These are phyloP conservation scores for Mus caroli DNA, from an alignment of 2,797 vertebrate species.

Conservation along the genomic window DNA sequence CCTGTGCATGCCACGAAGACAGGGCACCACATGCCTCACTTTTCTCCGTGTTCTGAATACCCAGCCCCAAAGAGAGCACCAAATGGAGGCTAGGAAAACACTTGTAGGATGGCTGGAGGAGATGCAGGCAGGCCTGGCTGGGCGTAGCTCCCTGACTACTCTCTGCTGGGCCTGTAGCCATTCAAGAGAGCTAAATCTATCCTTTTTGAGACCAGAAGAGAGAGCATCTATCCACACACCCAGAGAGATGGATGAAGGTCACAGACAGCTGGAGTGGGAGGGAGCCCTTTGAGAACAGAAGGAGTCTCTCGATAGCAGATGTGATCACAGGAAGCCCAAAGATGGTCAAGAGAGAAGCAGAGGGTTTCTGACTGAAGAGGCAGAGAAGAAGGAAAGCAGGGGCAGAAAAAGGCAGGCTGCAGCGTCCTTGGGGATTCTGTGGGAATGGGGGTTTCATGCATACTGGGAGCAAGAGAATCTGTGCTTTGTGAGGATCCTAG, in stretches of 20 bases:
- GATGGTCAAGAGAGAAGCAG: background rate
- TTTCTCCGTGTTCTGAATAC: background rate
- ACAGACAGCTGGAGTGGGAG: background rate
- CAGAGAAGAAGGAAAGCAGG: background rate
- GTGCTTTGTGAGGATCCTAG: background rate
- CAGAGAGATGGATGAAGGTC: background rate
- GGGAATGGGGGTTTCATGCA: background rate
- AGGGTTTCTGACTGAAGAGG: background rate
- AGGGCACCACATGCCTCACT: background rate
- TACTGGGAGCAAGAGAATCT: background rate
- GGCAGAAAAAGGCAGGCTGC: too few relatives aligned
- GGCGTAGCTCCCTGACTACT: background rate
- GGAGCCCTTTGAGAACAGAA: background rate
- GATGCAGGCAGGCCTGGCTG: background rate
- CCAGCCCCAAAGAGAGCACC: background rate
- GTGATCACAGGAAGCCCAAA: background rate
- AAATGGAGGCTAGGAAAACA: background rate
- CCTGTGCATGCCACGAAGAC: background rate
- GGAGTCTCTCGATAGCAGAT: background rate
- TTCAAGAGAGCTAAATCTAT: background rate
- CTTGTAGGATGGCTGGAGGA: too few relatives aligned
- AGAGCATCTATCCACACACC: background rate
- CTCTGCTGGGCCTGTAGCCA: background rate
- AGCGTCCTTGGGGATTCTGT: background rate
- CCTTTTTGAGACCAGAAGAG: background rate